Evolutionary conservation across 2,797 vertebrate species (phyloP), one percentile per base, ranked within the genome.

Genomic region (Betta splendens): DNA sequence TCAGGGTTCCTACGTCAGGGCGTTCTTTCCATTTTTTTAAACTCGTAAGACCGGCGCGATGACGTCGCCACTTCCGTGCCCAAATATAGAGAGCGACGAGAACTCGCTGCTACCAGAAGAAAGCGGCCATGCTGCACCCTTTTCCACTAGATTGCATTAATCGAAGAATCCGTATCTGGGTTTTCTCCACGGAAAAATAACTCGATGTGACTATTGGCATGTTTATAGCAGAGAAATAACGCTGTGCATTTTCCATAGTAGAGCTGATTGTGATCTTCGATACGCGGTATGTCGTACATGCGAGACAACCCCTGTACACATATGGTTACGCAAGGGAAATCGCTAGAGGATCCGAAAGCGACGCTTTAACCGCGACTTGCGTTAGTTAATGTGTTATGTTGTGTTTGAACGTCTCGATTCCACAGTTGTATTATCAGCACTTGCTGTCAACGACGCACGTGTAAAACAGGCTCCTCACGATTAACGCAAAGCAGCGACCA

Each of bases 41-140:
- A 47, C 39, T 57, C 37, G 56, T 65, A 79, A 81, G 43, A 73
- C 21, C n/a, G 76, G 65, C 83, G 89, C 71, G 70, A 29, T 89
- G 83, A 89, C 91, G 89, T 89, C 0, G n/a, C 2, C 0, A 35
- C 64, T 89, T 92, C 91, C 91, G 58, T 89, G 87, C 49, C 88
- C 91, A 89, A 78, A 90, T 89, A 80, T 84, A 79, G 89, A 69
- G 47, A 1, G 32, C 10, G 7, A 10, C 31, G 10, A 29, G n/a
- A 37, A 7, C 5, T 43, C n/a, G 54, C 29, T 42, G 50, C 20
- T 51, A 43, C 49, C 23, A 15, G 58, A 18, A 35, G 48, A 25
- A 18, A 29, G 39, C 42, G 36, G 40, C 35, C 45, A 7, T n/a
- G 20, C 20, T 0, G 5, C 33, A 2, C 22, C 9, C 4, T 48